These are phyloP conservation scores for Azorinus chamasolen DNA, from an alignment of 2,888 invertebrate genomes.

Conservation along the genomic window DNA sequence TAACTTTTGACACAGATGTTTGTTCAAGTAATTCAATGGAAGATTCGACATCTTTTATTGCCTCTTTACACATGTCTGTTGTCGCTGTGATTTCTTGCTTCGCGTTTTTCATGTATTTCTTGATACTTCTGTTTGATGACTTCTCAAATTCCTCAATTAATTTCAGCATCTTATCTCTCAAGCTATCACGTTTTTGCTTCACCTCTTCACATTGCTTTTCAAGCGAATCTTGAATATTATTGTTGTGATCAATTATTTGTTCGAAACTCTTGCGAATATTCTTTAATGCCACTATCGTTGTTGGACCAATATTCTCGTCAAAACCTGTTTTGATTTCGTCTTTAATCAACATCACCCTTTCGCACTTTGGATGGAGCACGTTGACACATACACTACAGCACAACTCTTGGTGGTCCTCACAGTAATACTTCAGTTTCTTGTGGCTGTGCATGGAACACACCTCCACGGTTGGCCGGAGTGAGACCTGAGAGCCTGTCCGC, in stretches of 20 bases:
- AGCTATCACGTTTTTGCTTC: slow-evolving; percentile 28
- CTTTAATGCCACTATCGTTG: slow-evolving; percentile 37
- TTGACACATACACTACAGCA: slow-evolving; percentile 63
- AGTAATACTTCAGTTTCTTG: slow-evolving; percentile 63
- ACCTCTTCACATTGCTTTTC: slow-evolving; percentile 39
- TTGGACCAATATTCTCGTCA: slow-evolving; percentile 25
- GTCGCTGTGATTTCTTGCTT: slow-evolving; percentile 26
- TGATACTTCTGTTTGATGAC: slow-evolving; percentile 41
- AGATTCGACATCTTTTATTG: slow-evolving; percentile 33
- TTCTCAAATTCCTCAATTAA: slow-evolving; percentile 55
- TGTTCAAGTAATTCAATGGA: slow-evolving; percentile 40
- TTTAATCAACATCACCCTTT: slow-evolving; percentile 60
- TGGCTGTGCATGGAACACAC: slow-evolving; percentile 58
- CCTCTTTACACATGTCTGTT: slow-evolving; percentile 47
- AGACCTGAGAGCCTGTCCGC: slow-evolving; percentile 6
- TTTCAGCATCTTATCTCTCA: slow-evolving; percentile 25
- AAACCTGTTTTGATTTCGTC: slow-evolving; percentile 49
- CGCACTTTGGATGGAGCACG: slow-evolving; percentile 52
- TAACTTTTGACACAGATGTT: slow-evolving; percentile 12
- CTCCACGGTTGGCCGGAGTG: background rate
- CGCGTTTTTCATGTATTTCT: slow-evolving; percentile 43
- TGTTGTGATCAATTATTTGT: slow-evolving; percentile 47
- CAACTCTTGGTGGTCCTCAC: slow-evolving; percentile 61
- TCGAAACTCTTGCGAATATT: slow-evolving; percentile 45
- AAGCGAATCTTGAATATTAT: slow-evolving; percentile 24